phyloP scores from a whole-genome alignment of 2,113 vertebrate species.

The Sisor rabdophorus region DNA sequence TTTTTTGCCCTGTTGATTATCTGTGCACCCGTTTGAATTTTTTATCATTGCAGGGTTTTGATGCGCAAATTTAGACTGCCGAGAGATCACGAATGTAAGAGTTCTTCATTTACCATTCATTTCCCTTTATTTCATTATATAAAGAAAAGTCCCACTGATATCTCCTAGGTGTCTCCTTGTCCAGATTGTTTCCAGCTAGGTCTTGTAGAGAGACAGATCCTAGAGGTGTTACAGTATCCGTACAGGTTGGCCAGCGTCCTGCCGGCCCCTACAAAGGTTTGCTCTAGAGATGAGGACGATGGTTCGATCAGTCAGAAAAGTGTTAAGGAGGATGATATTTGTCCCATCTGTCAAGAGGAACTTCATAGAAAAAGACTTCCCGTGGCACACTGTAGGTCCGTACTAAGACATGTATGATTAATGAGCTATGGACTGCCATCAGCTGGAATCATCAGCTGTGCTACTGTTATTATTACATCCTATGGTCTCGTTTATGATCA shows the following conservation, averaged over 20 bases:
- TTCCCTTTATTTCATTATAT: not conserved
- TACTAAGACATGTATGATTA: not conserved
- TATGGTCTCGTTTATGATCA: not conserved
- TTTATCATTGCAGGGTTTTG: conserved; percentile 66
- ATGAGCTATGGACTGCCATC: not conserved
- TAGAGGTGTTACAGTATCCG: conserved; percentile 60
- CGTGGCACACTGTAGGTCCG: conserved; percentile 70
- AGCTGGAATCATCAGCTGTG: not conserved
- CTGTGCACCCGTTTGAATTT: no score
- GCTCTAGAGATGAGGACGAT: conserved; percentile 27
- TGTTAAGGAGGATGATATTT: conserved; percentile 63
- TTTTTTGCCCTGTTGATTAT: no score
- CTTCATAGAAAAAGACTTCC: conserved; percentile 66
- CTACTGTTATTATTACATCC: not conserved
- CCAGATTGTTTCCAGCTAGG: conserved; percentile 68
- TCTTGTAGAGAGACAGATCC: conserved; percentile 69
- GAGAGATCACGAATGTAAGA: conserved; percentile 75
- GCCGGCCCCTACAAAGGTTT: not conserved
- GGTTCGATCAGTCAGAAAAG: conserved; percentile 57
- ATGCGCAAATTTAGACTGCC: conserved; percentile 73
- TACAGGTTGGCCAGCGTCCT: conserved; percentile 35
- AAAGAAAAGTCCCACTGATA: no score
- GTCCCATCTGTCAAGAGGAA: conserved; percentile 72
- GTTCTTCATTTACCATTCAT: not conserved
- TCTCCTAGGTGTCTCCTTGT: not conserved